These are phyloP conservation scores for Piscicola geometra DNA, from an alignment of 2,888 invertebrate species.

Conservation along the genomic window DNA sequence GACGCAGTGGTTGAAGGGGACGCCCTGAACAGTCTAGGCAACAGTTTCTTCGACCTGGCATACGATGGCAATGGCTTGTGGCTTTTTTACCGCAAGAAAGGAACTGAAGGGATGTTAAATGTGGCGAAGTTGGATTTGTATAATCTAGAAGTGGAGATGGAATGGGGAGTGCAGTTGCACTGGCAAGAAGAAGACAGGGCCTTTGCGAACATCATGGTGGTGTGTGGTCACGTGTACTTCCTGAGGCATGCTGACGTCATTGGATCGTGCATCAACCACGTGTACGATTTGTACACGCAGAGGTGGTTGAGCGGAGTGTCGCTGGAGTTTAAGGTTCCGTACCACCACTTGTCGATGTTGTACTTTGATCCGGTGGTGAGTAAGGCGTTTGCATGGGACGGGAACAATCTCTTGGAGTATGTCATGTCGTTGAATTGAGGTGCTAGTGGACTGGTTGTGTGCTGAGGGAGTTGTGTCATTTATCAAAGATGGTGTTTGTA, in stretches of 20 bases:
- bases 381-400: not conserved
- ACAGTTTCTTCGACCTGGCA: not conserved
- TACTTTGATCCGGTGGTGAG: not conserved
- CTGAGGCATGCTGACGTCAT: not conserved
- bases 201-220: not conserved
- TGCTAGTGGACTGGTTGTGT: too few species aligned
- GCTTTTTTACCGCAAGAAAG: not conserved
- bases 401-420: not conserved
- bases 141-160: not conserved
- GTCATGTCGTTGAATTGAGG: not conserved
- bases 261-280: not conserved
- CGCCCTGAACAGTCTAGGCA: not conserved
- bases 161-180: not conserved
- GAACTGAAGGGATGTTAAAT: not conserved
- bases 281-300: not conserved
- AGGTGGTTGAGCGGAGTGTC: not conserved
- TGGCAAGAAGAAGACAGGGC: not conserved
- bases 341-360: not conserved
- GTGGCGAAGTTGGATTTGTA: not conserved
- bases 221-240: not conserved
- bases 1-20: not conserved
- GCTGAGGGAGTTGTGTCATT: too few species aligned
- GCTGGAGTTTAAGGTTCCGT: not conserved
- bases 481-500: too few species aligned
- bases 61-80: conserved; percentile 7